Conservation (phyloP, 2,888 invertebrate species). For the Drosophila peninsularis region DNA sequence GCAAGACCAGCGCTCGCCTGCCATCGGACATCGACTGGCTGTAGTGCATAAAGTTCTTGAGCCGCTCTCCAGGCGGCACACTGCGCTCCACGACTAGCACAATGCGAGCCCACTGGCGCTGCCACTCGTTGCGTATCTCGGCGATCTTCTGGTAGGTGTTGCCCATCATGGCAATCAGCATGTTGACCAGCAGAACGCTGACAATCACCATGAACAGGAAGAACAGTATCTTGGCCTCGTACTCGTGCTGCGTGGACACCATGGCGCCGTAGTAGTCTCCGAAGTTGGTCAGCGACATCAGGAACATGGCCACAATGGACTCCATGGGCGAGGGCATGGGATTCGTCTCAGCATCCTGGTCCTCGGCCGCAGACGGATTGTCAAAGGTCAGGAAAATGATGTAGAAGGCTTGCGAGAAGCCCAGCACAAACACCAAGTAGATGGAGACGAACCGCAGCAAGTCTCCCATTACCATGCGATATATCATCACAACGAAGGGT, state of each 20-base stretch:
- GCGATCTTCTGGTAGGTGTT: conserved; percentile 99
- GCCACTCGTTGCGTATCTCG: conserved; percentile 99
- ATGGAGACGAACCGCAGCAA: conserved; percentile 97
- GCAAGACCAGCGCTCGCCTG: conserved; percentile 92
- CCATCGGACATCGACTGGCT: conserved; percentile 97
- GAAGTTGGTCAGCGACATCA: conserved; percentile 98
- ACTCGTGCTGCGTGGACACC: conserved; percentile 94
- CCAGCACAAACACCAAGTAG: conserved; percentile 98
- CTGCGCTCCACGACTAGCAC: conserved; percentile 98
- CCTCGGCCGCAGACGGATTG: conserved; percentile 92
- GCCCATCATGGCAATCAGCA: conserved; percentile 99
- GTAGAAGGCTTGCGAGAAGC: conserved; percentile 97
- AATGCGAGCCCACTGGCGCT: conserved; percentile 98
- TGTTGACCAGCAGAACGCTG: conserved; percentile 96
- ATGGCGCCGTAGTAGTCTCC: conserved; percentile 97
- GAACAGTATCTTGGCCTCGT: conserved; percentile 95
- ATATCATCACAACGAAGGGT: conserved; percentile 99
- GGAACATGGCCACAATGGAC: conserved; percentile 98
- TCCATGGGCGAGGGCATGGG: conserved; percentile 97
- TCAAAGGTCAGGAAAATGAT: conserved; percentile 95
- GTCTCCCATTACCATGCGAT: conserved; percentile 99
- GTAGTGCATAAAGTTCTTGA: conserved; percentile 94
- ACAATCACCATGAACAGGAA: conserved; percentile 99
- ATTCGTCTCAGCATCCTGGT: conserved; percentile 92
- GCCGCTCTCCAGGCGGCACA: conserved; percentile 94